Conservation (phyloP, 2,113 vertebrate species). For the Ophiodon elongatus region DNA sequence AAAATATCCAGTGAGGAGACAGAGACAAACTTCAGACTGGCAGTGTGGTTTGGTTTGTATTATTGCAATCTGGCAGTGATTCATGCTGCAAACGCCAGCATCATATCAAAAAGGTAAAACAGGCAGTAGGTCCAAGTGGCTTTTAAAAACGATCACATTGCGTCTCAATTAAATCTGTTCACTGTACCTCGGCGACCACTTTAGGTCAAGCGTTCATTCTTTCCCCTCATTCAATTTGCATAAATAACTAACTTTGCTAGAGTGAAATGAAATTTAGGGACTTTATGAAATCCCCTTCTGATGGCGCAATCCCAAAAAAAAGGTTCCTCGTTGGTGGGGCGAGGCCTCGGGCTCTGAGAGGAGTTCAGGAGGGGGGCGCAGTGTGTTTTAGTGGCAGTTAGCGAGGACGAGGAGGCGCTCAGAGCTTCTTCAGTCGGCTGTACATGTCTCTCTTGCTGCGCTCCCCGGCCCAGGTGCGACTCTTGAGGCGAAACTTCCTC, state of each 20-base stretch:
- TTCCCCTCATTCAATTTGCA: slow-evolving; percentile 39
- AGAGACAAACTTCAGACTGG: slow-evolving; percentile 12
- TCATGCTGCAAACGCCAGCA: background rate
- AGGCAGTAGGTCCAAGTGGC: slow-evolving; percentile 64
- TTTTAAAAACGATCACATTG: slow-evolving; percentile 27
- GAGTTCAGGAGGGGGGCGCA: background rate
- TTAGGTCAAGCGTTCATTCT: background rate
- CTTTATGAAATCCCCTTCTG: background rate
- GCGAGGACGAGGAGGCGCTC: slow-evolving; percentile 33
- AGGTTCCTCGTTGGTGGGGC: slow-evolving; percentile 3
- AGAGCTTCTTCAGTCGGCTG: slow-evolving; percentile 95
- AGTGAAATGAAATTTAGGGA: slow-evolving; percentile 18
- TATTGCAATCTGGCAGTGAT: slow-evolving; percentile 22
- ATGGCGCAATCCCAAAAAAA: background rate
- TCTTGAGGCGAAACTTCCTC: slow-evolving; percentile 89
- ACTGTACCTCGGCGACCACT: background rate
- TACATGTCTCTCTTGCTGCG: slow-evolving; percentile 97
- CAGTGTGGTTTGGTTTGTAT: slow-evolving; percentile 29
- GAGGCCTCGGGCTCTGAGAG: slow-evolving; percentile 18
- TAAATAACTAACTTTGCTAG: slow-evolving; percentile 62
- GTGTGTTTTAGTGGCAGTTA: slow-evolving; percentile 35
- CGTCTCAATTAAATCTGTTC: background rate
- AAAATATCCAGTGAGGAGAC: slow-evolving; percentile 15
- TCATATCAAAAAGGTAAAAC: background rate
- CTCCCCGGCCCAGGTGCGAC: slow-evolving; percentile 92